Percentiles rank a stretch among this genome's conserved stretches.
Conservation (phyloP, 2,113 vertebrate genomes). For the Calidris pugnax region DNA sequence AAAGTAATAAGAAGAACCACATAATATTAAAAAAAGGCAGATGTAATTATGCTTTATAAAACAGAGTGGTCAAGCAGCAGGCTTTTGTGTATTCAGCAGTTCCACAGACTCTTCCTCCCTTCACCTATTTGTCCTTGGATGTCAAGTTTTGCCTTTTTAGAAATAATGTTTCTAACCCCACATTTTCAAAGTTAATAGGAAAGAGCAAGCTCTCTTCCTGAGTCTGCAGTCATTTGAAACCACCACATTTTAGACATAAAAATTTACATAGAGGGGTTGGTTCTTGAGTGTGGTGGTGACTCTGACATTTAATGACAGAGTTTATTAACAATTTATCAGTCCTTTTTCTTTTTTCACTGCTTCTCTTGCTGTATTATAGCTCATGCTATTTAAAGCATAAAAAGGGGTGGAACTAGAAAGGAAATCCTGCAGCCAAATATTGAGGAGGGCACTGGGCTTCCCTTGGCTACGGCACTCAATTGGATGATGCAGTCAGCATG, state of each 20-base stretch:
- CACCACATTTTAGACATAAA: neutral
- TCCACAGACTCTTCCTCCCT: neutral
- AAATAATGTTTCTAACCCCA: neutral
- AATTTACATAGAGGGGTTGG: neutral
- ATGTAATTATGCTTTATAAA: constrained; percentile 43
- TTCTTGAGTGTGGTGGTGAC: neutral
- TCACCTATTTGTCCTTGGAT: neutral
- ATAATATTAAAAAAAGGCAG: constrained; percentile 6
- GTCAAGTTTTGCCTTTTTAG: neutral
- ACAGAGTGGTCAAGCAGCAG: neutral
- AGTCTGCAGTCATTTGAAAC: neutral
- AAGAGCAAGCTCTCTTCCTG: neutral
- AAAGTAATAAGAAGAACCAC: constrained; percentile 15
- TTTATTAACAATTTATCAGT: neutral
- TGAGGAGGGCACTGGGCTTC: neutral
- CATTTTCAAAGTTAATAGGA: neutral
- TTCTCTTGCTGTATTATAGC: neutral
- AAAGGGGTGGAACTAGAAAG: constrained; percentile 29
- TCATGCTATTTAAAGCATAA: neutral
- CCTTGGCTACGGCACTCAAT: neutral
- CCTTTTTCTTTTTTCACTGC: neutral
- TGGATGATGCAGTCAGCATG: neutral
- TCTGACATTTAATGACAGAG: neutral
- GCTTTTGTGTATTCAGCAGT: constrained; percentile 17
- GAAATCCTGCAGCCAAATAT: constrained; percentile 25